Evolutionary conservation across 2,797 vertebrate species (phyloP), one percentile per base, ranked within the genome.

Genomic region (Myotis findleyi): DNA sequence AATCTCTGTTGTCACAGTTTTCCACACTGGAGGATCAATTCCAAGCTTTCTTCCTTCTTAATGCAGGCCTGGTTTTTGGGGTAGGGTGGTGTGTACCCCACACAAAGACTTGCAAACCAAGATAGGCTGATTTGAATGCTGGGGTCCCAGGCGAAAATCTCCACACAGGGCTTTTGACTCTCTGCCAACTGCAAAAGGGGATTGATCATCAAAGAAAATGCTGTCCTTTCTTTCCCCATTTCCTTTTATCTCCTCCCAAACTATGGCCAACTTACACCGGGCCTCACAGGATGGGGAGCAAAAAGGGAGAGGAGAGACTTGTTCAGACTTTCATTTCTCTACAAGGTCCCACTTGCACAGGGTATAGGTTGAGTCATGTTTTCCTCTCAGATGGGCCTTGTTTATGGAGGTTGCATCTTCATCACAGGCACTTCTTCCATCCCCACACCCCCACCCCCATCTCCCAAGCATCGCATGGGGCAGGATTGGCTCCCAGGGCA

Each of bases 141-240:
- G 55, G 55, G 72, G 36, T 57, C 53, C 27, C 75, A 64, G 75
- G 27, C 76, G 81, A 93, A 97, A 92, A 91, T 47, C 77, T 64
- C 55, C 89, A 94, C 71, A 93, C 64, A 87, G 69, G 62, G 13
- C 38, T 87, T 96, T 93, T 90, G 73, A 69, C 33, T 92, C 47
- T 94, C 81, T 93, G 91, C 77, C 85, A 93, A 69, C 41, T 41
- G 17, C 23, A 84, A 94, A 89, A 91, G 71, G 59, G 59, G 71
- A 30, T 41, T 68, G 82, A 49, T 73, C 84, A 66, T 95, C 93
- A 94, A 91, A 96, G 66, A 89, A 89, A 87, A 93, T 53, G 59
- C 84, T 76, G 80, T 62, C 30, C 79, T 94, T 93, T 71, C 57
- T 96, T 82, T 91, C 81, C 55, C 36, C 83, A 41, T 36, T 93